Evolutionary conservation across 2,888 invertebrate genomes (phyloP), one percentile per base, ranked within the genome.

Genomic region (Orgyia antiqua): DNA sequence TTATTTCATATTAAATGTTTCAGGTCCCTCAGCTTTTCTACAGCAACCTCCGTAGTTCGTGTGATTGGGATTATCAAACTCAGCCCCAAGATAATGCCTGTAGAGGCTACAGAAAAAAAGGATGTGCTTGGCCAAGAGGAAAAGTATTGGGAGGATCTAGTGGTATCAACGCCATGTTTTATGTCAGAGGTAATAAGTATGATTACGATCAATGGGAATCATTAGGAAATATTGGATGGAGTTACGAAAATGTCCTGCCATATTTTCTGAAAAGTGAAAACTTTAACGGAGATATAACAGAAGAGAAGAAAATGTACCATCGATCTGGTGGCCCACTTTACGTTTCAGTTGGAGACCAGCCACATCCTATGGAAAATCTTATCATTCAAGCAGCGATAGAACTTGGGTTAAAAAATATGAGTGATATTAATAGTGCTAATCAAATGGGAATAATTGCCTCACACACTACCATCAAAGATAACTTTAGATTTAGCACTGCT

Each of bases 81-180:
- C 72, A 86, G 45, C 79, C 80, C 1, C 64, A 76, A 40, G 61
- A 74, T 10, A 64, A 69, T 11, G 61, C 64, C 28, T 82, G 86
- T 21, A 74, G 72, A 37, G 67, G 73, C 17, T 82, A 83, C 24
- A 68, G 53, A 45, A 45, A 44, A 15, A 53, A 68, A 33, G 39
- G 67, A 10, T 74, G 74, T 24, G 64, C 70, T 0, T 89, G 89
- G 90, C 87, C 90, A 2, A 73, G 90, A 26, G 92, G 92, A 0
- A 91, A 90, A 51, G 73, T 84, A 27, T 67, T 90, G 40, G 90
- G 90, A 32, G 90, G 90, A 1, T 76, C 79, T 3, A 89, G 89
- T 17, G 77, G 83, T 9, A 69, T 89, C 13, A 91, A 90, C 50
- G 88, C 65, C 10, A 89, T 89, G 84, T 76, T 89, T 34, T 90